A percentile compares a stretch with the other conserved stretches of the same genome.
Conservation (phyloP, 2,888 invertebrate genomes). For the Hydrotaea diabolus region DNA sequence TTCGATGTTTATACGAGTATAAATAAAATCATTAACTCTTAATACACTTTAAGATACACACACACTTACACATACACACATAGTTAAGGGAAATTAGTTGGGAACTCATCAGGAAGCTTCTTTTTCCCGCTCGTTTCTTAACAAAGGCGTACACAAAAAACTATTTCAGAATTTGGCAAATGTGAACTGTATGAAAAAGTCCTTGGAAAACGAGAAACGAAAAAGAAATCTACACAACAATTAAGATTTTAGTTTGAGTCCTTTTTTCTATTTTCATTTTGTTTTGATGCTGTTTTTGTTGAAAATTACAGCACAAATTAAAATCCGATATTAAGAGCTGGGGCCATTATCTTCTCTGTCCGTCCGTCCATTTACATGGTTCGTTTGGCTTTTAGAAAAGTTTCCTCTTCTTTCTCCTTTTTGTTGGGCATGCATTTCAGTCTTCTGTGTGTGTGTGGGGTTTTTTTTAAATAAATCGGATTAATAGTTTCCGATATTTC, state of each 20-base stretch:
- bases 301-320: conserved; percentile 26
- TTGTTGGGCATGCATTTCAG: background rate
- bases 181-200: background rate
- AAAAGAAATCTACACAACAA: conserved; percentile 1
- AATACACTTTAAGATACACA: conserved; percentile 18
- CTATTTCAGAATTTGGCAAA: conserved; percentile 14
- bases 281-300: background rate
- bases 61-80: background rate
- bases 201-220: background rate
- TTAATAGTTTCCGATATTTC: conserved; percentile 34
- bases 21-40: conserved; percentile 37
- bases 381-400: conserved; percentile 11
- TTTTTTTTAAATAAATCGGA: conserved; percentile 30
- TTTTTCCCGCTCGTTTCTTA: background rate
- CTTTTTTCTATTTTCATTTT: background rate
- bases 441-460: background rate
- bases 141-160: background rate
- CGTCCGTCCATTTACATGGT: background rate
- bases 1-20: background rate
- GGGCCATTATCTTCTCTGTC: conserved; percentile 3
- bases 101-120: conserved; percentile 9
- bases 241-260: background rate
- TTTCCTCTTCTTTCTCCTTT: background rate
- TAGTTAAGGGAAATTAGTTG: conserved; percentile 29
- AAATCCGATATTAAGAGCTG: conserved; percentile 24